Evolutionary conservation across 2,797 vertebrate genomes (phyloP).

Genomic region (Dendrocincla tyrannina): DNA sequence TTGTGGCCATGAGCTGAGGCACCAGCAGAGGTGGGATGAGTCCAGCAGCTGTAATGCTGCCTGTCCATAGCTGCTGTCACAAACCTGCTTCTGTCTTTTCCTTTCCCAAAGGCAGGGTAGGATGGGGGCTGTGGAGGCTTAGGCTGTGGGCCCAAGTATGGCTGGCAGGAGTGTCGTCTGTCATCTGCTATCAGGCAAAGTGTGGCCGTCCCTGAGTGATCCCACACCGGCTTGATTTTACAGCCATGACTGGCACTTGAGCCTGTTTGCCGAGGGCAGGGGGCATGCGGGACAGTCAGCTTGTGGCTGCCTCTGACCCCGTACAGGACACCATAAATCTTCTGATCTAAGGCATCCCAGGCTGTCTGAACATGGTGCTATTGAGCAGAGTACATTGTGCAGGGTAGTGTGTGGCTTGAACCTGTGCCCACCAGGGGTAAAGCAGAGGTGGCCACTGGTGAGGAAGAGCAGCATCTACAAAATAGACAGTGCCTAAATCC

Average conservation of each 20-base stretch:
- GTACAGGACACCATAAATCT: slow-evolving; percentile 22
- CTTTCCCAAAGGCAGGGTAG: not conserved
- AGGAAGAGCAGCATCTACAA: not conserved
- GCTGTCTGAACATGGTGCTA: not conserved
- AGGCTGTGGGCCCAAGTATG: not conserved
- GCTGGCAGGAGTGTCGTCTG: not conserved
- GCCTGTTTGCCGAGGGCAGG: slow-evolving; percentile 50
- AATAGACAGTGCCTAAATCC: not conserved
- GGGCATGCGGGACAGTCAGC: slow-evolving; percentile 12
- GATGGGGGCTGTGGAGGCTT: not conserved
- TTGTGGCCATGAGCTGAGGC: not conserved
- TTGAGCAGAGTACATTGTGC: not conserved
- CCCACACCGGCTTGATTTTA: not conserved
- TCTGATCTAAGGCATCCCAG: not conserved
- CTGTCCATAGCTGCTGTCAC: not conserved
- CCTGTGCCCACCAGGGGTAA: not conserved
- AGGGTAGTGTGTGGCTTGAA: fast-evolving
- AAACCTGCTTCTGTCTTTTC: not conserved
- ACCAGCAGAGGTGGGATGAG: not conserved
- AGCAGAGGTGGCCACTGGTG: not conserved
- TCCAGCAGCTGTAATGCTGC: not conserved
- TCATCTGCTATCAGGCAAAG: not conserved
- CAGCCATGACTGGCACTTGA: slow-evolving; percentile 59
- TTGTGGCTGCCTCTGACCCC: not conserved
- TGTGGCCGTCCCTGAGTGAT: slow-evolving; percentile 19